phyloP scores from a whole-genome alignment of 1,140 invertebrate genomes.

The Octopus bimaculoides region DNA sequence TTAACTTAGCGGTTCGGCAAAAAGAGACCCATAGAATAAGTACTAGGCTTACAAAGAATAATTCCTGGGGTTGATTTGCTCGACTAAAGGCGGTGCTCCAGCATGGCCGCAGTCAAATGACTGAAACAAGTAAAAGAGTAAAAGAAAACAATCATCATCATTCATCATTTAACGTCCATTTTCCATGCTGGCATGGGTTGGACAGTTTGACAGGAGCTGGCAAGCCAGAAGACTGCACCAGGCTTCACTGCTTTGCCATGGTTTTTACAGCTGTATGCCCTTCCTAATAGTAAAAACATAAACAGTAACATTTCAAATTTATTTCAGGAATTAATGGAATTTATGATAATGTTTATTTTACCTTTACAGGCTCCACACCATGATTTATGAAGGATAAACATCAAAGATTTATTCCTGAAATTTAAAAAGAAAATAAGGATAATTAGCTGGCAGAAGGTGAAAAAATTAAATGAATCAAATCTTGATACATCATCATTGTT shows the following conservation, averaged over 20 bases:
- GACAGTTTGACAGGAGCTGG: background rate
- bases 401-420: background rate
- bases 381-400: background rate
- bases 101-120: too few relatives aligned
- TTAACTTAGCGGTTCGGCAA: too few relatives aligned
- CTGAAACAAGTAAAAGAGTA: too few relatives aligned
- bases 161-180: background rate
- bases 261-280: background rate
- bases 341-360: background rate
- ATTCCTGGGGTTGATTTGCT: too few relatives aligned
- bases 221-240: background rate
- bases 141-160: background rate
- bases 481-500: background rate
- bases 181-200: background rate
- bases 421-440: background rate
- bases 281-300: background rate
- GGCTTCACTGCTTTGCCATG: background rate
- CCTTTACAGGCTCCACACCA: constrained; percentile 1
- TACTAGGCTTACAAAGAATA: too few relatives aligned
- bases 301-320: background rate
- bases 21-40: too few relatives aligned
- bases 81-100: too few relatives aligned
- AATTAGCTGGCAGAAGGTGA: background rate
- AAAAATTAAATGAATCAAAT: background rate
- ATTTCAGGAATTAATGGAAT: background rate